A percentile compares a stretch with the other conserved stretches of the same genome.
phyloP scores from a whole-genome alignment of 2,113 vertebrate genomes.

The Sprattus sprattus region DNA sequence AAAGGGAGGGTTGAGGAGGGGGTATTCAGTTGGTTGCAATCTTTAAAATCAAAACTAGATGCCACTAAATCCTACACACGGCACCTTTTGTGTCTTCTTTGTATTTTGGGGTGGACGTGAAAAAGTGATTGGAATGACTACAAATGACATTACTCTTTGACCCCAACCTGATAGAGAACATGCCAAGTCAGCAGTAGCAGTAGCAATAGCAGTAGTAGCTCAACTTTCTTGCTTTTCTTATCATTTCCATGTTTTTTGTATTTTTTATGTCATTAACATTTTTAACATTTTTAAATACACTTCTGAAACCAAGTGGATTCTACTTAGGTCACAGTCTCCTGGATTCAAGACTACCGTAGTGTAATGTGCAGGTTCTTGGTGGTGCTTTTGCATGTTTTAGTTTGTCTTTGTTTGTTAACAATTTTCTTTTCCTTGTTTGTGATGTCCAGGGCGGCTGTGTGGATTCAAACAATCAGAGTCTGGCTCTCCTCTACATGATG shows the following conservation, averaged over 20 bases:
- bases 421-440: conserved; percentile 25
- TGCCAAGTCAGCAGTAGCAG: neutral
- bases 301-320: too few species aligned
- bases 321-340: too few species aligned
- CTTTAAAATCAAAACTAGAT: too few species aligned
- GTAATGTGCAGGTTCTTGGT: too few species aligned
- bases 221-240: neutral
- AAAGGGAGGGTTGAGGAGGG: too few species aligned
- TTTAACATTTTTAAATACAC: neutral
- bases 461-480: conserved; percentile 93
- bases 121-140: neutral
- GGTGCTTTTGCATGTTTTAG: neutral
- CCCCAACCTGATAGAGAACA: neutral
- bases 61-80: too few species aligned
- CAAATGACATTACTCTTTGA: neutral
- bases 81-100: neutral
- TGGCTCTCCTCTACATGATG: conserved; percentile 91
- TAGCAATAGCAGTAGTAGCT: neutral
- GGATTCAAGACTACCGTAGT: too few species aligned
- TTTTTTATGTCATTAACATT: neutral
- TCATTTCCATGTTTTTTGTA: neutral
- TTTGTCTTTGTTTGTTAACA: neutral
- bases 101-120: neutral
- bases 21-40: too few species aligned
- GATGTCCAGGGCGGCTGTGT: conserved; percentile 89